A percentile compares a stretch with the other conserved stretches of the same genome.
Conservation (phyloP, 2,888 invertebrate genomes). For the Dryococelus australis region DNA sequence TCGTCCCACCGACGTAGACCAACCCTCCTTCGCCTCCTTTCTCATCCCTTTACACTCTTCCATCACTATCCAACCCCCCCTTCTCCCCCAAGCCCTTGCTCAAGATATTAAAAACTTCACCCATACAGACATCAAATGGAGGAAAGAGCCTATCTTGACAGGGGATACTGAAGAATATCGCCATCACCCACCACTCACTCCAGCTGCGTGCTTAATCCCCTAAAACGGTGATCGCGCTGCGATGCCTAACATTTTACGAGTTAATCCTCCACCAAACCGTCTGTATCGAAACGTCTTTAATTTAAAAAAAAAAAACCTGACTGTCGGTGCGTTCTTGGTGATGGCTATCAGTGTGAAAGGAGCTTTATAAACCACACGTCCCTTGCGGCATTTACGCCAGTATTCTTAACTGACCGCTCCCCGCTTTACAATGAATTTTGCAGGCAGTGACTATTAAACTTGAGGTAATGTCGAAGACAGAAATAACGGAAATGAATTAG, state of each 20-base stretch:
- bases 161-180: background rate
- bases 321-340: background rate
- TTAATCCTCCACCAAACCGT: background rate
- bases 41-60: background rate
- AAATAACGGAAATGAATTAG: too few relatives aligned
- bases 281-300: background rate
- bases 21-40: too few relatives aligned
- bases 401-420: too few relatives aligned
- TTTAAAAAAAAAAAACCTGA: too few relatives aligned
- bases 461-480: too few relatives aligned
- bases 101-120: conserved; percentile 8
- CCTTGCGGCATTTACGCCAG: background rate
- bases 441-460: too few relatives aligned
- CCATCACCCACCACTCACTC: background rate
- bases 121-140: background rate
- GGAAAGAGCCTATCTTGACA: background rate
- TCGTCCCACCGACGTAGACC: background rate
- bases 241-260: background rate
- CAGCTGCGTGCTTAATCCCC: background rate
- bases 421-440: too few relatives aligned
- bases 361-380: background rate
- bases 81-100: background rate
- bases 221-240: background rate
- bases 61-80: background rate
- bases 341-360: background rate